These are phyloP conservation scores for Oryzias curvinotus DNA, from an alignment of 2,113 vertebrate species.

Conservation along the genomic window DNA sequence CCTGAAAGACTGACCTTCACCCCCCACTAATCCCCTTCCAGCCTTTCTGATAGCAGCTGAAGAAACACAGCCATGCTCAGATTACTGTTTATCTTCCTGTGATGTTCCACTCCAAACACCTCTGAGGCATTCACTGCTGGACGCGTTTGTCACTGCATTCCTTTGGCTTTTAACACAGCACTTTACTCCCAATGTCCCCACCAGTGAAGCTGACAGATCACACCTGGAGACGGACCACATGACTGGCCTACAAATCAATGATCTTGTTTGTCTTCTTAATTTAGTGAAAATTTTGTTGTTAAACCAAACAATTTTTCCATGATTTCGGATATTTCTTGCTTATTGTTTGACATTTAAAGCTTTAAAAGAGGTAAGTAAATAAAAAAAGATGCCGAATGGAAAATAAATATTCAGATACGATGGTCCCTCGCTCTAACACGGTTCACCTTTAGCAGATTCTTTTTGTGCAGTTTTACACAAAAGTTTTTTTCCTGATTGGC, in stretches of 20 bases:
- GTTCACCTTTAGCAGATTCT: too few species aligned
- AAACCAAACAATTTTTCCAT: too few species aligned
- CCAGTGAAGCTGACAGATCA: conserved; percentile 4
- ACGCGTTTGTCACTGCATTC: conserved; percentile 33
- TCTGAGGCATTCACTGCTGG: neutral
- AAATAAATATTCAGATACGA: too few species aligned
- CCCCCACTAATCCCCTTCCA: conserved; percentile 16
- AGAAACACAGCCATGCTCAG: conserved; percentile 47
- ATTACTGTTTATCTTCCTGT: conserved; percentile 39
- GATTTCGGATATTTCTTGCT: too few species aligned
- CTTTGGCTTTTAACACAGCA: conserved; percentile 21
- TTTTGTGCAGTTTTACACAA: too few species aligned
- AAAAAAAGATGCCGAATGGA: too few species aligned
- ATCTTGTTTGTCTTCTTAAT: too few species aligned
- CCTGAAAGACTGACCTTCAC: conserved; percentile 28
- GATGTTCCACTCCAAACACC: conserved; percentile 22
- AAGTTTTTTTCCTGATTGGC: too few species aligned
- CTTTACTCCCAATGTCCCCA: conserved; percentile 1
- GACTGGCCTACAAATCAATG: neutral
- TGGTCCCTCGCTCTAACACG: too few species aligned
- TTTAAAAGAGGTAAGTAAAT: too few species aligned
- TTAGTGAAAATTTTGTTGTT: too few species aligned
- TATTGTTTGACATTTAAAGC: too few species aligned
- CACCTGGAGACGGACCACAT: neutral
- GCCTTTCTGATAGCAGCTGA: conserved; percentile 47